A percentile compares a stretch with the other conserved stretches of the same genome.
These are phyloP conservation scores for Phyllopteryx taeniolatus DNA, from an alignment of 2,113 vertebrate genomes.

Conservation along the genomic window DNA sequence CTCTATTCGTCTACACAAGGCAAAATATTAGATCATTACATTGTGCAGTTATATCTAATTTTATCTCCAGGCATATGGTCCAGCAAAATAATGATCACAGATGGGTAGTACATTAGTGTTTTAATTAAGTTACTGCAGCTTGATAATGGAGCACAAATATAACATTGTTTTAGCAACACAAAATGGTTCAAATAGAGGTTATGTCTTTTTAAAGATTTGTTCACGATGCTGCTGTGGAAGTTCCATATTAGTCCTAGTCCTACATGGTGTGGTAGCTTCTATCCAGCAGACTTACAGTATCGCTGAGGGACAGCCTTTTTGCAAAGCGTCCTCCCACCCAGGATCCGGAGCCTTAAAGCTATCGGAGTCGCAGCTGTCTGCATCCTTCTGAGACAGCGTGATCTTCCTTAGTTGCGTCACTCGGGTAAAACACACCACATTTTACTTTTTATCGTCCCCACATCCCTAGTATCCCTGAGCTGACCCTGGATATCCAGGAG, in stretches of 20 bases:
- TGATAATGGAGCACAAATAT: neutral
- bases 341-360: conserved; percentile 20
- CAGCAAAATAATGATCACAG: neutral
- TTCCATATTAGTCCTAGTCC: neutral
- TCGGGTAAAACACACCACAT: conserved; percentile 27
- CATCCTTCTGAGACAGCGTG: conserved; percentile 31
- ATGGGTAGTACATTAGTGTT: neutral
- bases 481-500: conserved; percentile 32
- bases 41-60: neutral
- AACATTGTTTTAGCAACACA: neutral
- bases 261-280: neutral
- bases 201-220: neutral
- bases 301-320: conserved; percentile 27
- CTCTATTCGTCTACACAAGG: neutral
- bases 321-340: conserved; percentile 15
- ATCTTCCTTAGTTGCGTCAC: conserved; percentile 38
- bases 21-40: neutral
- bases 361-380: conserved; percentile 29
- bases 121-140: neutral
- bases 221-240: neutral
- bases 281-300: conserved; percentile 8
- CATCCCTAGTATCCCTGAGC: conserved; percentile 28
- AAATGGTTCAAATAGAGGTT: neutral
- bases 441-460: neutral
- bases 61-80: neutral